These are phyloP conservation scores for Philopedon plagiatum DNA, from an alignment of 2,888 invertebrate genomes.

Conservation along the genomic window DNA sequence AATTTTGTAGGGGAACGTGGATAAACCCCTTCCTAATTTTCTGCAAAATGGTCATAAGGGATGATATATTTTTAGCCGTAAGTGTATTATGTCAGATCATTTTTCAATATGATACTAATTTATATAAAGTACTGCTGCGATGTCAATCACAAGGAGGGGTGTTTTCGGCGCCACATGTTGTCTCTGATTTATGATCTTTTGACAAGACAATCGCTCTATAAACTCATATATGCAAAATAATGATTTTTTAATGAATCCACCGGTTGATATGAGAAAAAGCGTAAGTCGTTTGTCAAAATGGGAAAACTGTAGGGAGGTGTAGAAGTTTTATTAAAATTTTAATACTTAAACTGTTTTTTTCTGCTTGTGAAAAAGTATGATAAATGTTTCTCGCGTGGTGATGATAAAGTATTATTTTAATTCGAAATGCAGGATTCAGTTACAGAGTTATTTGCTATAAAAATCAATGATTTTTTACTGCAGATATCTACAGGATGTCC, in stretches of 20 bases:
- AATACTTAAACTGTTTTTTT: constrained; percentile 28
- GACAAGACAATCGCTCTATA: constrained; percentile 48
- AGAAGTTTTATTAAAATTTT: constrained; percentile 49
- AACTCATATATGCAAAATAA: constrained; percentile 51
- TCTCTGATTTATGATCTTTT: constrained; percentile 46
- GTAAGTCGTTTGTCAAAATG: constrained; percentile 49
- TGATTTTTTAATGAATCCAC: constrained; percentile 49
- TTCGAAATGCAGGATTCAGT: too few relatives aligned
- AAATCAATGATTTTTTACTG: too few relatives aligned
- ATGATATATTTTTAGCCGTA: not conserved
- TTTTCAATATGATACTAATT: constrained; percentile 8
- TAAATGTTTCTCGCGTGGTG: constrained; percentile 22
- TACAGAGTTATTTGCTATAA: too few relatives aligned
- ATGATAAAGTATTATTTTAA: not conserved
- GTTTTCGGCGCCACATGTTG: constrained; percentile 43
- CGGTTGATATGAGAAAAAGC: constrained; percentile 38
- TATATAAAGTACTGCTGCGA: constrained; percentile 7
- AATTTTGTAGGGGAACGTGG: too few relatives aligned
- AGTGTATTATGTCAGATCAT: not conserved
- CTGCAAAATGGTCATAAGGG: too few relatives aligned
- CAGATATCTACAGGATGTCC: too few relatives aligned
- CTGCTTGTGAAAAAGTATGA: constrained; percentile 14
- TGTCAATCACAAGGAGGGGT: constrained; percentile 29
- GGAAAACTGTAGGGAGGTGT: constrained; percentile 37
- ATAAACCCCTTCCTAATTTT: too few relatives aligned